Percentiles rank a stretch among this genome's conserved stretches.
phyloP scores from a whole-genome alignment of 2,888 invertebrate genomes.

The Sepioteuthis lessoniana region DNA sequence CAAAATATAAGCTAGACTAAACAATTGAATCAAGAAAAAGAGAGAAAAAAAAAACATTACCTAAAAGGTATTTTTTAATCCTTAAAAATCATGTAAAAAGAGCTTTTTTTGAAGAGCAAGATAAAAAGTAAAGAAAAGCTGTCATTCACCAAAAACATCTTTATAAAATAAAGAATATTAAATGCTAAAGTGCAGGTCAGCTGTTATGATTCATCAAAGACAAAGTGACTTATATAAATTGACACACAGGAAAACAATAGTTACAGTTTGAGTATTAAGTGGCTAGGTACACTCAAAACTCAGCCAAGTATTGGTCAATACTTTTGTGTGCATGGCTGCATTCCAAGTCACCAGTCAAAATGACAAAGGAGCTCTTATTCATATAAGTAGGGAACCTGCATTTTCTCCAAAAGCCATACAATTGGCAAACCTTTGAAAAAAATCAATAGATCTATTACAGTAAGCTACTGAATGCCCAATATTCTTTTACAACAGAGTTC shows the following conservation, averaged over 20 bases:
- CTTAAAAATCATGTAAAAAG: too few relatives aligned
- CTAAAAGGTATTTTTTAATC: too few relatives aligned
- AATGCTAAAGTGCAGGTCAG: background rate
- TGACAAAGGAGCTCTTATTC: conserved; percentile 1
- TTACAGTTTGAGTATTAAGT: background rate
- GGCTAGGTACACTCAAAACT: background rate
- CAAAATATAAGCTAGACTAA: too few relatives aligned
- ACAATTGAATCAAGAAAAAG: background rate
- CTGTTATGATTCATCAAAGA: background rate
- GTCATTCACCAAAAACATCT: background rate
- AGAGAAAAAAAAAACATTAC: too few relatives aligned
- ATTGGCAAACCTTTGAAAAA: too few relatives aligned
- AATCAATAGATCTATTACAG: too few relatives aligned
- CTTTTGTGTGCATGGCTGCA: background rate
- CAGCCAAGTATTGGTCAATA: background rate
- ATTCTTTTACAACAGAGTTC: too few relatives aligned
- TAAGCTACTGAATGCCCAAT: too few relatives aligned
- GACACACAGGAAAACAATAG: background rate
- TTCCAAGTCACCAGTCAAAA: background rate
- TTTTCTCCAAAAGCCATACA: background rate
- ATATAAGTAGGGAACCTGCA: background rate
- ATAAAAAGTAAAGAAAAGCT: background rate
- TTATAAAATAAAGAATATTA: background rate
- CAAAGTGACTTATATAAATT: background rate
- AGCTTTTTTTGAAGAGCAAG: background rate